These are phyloP conservation scores for Tamandua tetradactyla DNA, from an alignment of 2,797 vertebrate species.

Conservation along the genomic window DNA sequence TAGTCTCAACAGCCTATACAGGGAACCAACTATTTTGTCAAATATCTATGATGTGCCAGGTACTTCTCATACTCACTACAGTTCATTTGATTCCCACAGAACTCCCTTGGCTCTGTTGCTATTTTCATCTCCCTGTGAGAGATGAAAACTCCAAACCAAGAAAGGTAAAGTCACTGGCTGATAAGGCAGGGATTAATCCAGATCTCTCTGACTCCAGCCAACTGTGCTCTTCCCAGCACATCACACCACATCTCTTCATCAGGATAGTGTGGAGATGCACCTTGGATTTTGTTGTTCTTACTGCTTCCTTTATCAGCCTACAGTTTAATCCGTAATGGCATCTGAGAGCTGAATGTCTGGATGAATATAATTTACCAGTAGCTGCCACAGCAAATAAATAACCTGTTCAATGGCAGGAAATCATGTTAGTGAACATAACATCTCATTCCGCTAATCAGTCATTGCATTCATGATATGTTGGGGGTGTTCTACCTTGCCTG, in stretches of 20 bases:
- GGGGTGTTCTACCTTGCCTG: conserved; percentile 54
- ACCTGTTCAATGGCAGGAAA: conserved; percentile 62
- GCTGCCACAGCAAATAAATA: conserved; percentile 69
- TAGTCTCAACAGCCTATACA: neutral
- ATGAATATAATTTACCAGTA: conserved; percentile 59
- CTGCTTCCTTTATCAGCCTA: neutral
- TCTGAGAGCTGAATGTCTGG: conserved; percentile 43
- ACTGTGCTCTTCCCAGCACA: neutral
- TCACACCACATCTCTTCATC: neutral
- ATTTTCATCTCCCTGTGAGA: neutral
- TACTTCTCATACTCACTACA: neutral
- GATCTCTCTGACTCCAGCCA: neutral
- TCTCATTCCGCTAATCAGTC: conserved; percentile 63
- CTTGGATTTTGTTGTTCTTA: neutral
- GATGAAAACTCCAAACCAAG: neutral
- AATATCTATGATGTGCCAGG: neutral
- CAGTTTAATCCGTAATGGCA: neutral
- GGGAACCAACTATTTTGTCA: neutral
- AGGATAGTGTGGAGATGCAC: neutral
- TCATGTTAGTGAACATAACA: conserved; percentile 57
- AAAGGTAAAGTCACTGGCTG: neutral
- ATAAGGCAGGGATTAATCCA: neutral
- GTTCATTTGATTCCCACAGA: neutral
- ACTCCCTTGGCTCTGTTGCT: neutral
- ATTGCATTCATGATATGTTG: conserved; percentile 57